phyloP scores from a whole-genome alignment of 37 sponge, comb jelly and placozoan species.

The Geodia barretti region DNA sequence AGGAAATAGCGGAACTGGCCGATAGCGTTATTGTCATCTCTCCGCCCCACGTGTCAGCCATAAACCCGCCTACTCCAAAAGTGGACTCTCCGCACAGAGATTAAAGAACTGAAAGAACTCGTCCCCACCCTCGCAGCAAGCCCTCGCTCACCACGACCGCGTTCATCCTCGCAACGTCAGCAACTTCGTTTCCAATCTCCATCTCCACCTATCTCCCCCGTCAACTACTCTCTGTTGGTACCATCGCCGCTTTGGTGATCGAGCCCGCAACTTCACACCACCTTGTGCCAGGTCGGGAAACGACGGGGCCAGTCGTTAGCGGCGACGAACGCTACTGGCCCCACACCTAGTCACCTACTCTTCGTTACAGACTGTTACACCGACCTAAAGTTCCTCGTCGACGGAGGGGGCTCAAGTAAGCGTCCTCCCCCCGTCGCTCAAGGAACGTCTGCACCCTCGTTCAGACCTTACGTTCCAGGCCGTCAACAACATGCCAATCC shows the following conservation, averaged over 20 bases:
- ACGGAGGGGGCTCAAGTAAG: too few relatives aligned
- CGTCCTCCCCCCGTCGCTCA: constrained; percentile 33
- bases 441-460: background rate
- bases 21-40: constrained; percentile 52
- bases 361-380: constrained; percentile 24
- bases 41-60: constrained; percentile 20
- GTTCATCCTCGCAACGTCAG: background rate
- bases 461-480: constrained; percentile 16
- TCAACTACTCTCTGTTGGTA: constrained; percentile 50
- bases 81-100: constrained; percentile 23
- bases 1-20: constrained; percentile 46
- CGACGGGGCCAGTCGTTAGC: constrained; percentile 57
- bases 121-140: constrained; percentile 1
- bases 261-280: constrained; percentile 44
- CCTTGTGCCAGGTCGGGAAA: constrained; percentile 57
- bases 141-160: background rate
- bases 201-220: background rate
- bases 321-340: constrained; percentile 58
- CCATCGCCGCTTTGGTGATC: constrained; percentile 35
- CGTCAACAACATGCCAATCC: constrained; percentile 24
- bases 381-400: constrained; percentile 35
- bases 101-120: background rate
- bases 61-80: background rate
- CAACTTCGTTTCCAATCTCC: too few relatives aligned
- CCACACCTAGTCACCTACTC: constrained; percentile 54